These are phyloP conservation scores for Spodoptera litura DNA, from an alignment of 1,140 invertebrate species.

Conservation along the genomic window DNA sequence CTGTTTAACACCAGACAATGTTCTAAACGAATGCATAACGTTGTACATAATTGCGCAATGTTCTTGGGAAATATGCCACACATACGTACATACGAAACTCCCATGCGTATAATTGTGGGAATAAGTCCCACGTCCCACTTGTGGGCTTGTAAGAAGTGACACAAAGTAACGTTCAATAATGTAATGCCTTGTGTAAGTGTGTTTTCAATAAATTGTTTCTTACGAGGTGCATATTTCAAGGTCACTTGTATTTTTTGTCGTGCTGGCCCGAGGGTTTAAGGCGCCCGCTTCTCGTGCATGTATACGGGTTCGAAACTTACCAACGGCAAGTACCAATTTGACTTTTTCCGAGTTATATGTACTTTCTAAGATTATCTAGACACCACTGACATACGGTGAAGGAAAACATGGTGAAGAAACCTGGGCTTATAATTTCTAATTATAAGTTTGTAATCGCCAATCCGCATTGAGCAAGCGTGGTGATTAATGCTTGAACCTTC, in stretches of 20 bases:
- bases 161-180: slow-evolving; percentile 29
- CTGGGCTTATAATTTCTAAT: no score
- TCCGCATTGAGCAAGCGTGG: no score
- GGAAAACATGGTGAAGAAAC: no score
- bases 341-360: no score
- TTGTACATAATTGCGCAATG: slow-evolving; percentile 16
- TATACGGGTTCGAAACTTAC: no score
- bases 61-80: slow-evolving; percentile 40
- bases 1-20: slow-evolving; percentile 6
- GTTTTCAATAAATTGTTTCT: background rate
- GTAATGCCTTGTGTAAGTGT: slow-evolving; percentile 15
- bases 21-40: slow-evolving; percentile 43
- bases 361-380: no score
- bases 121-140: slow-evolving; percentile 35
- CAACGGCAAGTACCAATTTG: no score
- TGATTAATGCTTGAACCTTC: no score
- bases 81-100: slow-evolving; percentile 33
- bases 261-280: no score
- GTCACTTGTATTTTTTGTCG: background rate
- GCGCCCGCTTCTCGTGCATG: no score
- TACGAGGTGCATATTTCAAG: background rate
- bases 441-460: no score
- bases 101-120: slow-evolving; percentile 44
- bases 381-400: no score
- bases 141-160: slow-evolving; percentile 1